Percentiles rank a stretch among this genome's conserved stretches.
phyloP scores from a whole-genome alignment of 2,888 invertebrate species.

The Trachelus stipa region DNA sequence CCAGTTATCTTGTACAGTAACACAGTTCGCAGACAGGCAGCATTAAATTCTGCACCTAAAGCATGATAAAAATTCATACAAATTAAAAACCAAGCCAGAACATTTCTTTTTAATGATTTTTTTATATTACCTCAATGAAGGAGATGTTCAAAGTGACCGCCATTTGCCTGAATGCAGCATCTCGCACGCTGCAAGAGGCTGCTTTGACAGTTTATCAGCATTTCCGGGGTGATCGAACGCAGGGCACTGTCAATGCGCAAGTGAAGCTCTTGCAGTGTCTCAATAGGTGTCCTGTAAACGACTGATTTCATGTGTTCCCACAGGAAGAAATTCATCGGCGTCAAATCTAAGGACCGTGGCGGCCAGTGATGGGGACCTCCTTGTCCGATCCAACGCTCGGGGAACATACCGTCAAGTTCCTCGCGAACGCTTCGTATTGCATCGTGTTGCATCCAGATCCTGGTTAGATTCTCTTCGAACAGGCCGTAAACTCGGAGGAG shows the following conservation, averaged over 20 bases:
- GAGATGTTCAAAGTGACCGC: conserved; percentile 9
- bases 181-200: neutral
- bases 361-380: conserved; percentile 27
- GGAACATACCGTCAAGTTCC: conserved; percentile 11
- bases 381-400: conserved; percentile 25
- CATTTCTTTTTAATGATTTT: too few species aligned
- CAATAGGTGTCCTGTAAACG: conserved; percentile 8
- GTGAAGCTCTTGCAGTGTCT: conserved; percentile 4
- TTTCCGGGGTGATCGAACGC: neutral
- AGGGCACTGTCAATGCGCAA: conserved; percentile 5
- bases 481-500: conserved; percentile 15
- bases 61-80: too few species aligned
- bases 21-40: too few species aligned
- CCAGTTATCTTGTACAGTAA: too few species aligned
- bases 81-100: too few species aligned
- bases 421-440: conserved; percentile 11
- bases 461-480: neutral
- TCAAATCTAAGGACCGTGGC: conserved; percentile 25
- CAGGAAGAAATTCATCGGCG: neutral
- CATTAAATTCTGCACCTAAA: too few species aligned
- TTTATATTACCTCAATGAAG: too few species aligned
- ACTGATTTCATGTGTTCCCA: neutral
- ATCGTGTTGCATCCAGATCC: neutral
- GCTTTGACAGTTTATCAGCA: conserved; percentile 4
- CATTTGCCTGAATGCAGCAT: conserved; percentile 5